Conservation (phyloP, 2,113 vertebrate species). For the Porphyrio hochstetteri region DNA sequence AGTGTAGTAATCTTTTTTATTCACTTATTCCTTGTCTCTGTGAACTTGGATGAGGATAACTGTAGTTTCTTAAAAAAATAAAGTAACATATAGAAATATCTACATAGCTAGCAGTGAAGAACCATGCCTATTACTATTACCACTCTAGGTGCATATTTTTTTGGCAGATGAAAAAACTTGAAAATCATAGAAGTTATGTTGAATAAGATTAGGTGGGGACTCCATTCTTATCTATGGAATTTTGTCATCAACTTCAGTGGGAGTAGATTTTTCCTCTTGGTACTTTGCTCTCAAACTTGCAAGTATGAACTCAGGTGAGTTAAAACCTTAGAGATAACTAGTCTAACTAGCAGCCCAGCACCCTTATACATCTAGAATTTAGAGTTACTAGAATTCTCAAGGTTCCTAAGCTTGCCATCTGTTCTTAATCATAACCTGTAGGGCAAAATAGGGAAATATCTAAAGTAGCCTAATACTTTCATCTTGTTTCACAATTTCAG, state of each 20-base stretch:
- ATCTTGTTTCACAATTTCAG: not conserved
- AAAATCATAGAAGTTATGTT: not conserved
- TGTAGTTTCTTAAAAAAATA: not conserved
- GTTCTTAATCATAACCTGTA: not conserved
- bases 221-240: not conserved
- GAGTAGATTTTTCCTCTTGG: not conserved
- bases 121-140: not conserved
- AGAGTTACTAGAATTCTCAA: not conserved
- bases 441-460: not conserved
- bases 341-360: not conserved
- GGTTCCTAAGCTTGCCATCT: not conserved
- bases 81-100: not conserved
- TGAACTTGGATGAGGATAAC: not conserved
- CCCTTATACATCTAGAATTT: not conserved
- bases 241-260: not conserved
- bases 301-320: not conserved
- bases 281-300: not conserved
- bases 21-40: not conserved
- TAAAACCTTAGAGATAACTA: not conserved
- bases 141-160: not conserved
- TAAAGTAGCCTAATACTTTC: not conserved
- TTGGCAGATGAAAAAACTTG: not conserved
- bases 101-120: not conserved
- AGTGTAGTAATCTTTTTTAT: not conserved
- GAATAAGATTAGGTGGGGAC: not conserved